Evolutionary conservation across 1,140 invertebrate genomes (phyloP).

Genomic region (Solenopsis invicta): DNA sequence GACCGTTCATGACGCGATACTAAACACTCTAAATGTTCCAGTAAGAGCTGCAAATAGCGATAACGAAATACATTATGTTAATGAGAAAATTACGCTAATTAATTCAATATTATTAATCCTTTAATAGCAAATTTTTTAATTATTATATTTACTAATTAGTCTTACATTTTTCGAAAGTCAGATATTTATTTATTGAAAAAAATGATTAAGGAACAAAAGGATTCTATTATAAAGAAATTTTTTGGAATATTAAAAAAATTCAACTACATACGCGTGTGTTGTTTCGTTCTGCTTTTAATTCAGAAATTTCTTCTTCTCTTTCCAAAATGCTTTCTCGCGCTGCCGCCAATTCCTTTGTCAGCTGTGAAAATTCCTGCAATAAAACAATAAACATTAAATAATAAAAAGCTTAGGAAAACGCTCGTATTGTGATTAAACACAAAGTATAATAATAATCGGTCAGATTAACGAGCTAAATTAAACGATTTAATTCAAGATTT

Average conservation of each 20-base stretch:
- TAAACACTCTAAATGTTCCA: slow-evolving; percentile 99
- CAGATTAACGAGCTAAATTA: too few relatives aligned
- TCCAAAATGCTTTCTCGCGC: slow-evolving; percentile 97
- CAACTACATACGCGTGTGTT: slow-evolving; percentile 96
- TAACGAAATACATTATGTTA: slow-evolving; percentile 31
- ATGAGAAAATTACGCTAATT: not conserved
- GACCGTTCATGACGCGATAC: slow-evolving; percentile 99
- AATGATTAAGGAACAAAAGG: not conserved
- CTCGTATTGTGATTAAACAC: too few relatives aligned
- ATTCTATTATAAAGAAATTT: not conserved
- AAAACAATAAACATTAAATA: not conserved
- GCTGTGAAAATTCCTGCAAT: slow-evolving; percentile 97
- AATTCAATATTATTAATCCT: not conserved
- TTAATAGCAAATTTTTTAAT: not conserved
- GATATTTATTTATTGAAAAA: not conserved
- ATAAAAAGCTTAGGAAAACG: too few relatives aligned
- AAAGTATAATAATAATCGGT: too few relatives aligned
- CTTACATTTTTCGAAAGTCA: not conserved
- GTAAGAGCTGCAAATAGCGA: slow-evolving; percentile 92
- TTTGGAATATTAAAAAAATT: slow-evolving; percentile 3
- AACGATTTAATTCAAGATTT: too few relatives aligned
- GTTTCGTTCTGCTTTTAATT: slow-evolving; percentile 99
- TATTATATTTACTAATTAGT: not conserved
- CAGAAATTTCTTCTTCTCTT: slow-evolving; percentile 99
- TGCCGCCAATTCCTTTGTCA: slow-evolving; percentile 98